A percentile compares a stretch with the other conserved stretches of the same genome.
These are phyloP conservation scores for Sitta carolinensis DNA, from an alignment of 2,797 vertebrate genomes.

Conservation along the genomic window DNA sequence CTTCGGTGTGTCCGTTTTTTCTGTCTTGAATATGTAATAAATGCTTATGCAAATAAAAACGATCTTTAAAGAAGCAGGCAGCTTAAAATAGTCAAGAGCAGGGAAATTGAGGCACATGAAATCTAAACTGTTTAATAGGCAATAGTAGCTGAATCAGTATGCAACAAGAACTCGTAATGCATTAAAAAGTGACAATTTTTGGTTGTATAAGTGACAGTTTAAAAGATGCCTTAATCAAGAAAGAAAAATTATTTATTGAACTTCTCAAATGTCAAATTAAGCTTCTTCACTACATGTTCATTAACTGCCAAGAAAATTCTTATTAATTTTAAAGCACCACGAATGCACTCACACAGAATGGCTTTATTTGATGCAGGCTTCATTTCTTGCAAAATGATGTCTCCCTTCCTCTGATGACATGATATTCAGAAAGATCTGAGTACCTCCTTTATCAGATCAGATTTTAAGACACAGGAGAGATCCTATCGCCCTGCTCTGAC, in stretches of 20 bases:
- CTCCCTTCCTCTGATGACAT: background rate
- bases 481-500: background rate
- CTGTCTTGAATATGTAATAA: background rate
- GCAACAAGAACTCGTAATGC: background rate
- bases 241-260: background rate
- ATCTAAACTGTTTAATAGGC: slow-evolving; percentile 1
- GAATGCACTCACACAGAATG: background rate
- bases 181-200: background rate
- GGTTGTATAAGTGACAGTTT: slow-evolving; percentile 2
- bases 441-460: background rate
- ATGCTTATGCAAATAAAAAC: background rate
- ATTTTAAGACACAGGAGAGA: background rate
- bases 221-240: slow-evolving; percentile 29
- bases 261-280: slow-evolving; percentile 33
- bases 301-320: slow-evolving; percentile 24
- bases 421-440: background rate
- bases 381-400: background rate
- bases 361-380: background rate
- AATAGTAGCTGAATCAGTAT: slow-evolving; percentile 12
- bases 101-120: background rate
- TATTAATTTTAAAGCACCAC: background rate
- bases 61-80: background rate
- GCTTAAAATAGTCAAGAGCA: background rate
- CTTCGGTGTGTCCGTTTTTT: background rate
- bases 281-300: background rate